A percentile compares a stretch with the other conserved stretches of the same genome.
phyloP scores from a whole-genome alignment of 1,140 invertebrate species.

The Penaeus vannamei region DNA sequence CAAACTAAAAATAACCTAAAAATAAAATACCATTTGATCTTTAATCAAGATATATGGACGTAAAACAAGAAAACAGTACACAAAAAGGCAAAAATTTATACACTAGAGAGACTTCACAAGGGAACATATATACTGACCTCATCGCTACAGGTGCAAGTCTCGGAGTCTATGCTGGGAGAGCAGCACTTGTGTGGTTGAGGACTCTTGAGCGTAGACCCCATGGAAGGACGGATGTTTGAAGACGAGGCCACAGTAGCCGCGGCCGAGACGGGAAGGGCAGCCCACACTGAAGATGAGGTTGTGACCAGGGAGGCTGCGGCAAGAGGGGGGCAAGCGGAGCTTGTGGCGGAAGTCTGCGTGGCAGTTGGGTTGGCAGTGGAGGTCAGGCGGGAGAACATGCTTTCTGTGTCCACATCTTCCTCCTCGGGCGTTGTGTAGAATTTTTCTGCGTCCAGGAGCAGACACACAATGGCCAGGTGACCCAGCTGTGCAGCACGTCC shows the following conservation, averaged over 20 bases:
- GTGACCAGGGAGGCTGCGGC: no score
- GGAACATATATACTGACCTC: constrained; percentile 38
- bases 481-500: constrained; percentile 74
- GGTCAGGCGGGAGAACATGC: constrained; percentile 35
- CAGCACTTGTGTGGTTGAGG: constrained; percentile 64
- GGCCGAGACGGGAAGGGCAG: neutral
- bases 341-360: no score
- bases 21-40: no score
- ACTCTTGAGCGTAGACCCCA: constrained; percentile 38
- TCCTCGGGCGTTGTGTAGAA: constrained; percentile 66
- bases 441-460: constrained; percentile 71
- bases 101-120: neutral
- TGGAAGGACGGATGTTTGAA: constrained; percentile 47
- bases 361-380: neutral
- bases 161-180: constrained; percentile 65
- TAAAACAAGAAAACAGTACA: neutral
- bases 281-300: neutral
- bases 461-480: constrained; percentile 71
- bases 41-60: no score
- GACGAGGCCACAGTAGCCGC: constrained; percentile 21
- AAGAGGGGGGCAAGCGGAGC: no score
- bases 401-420: constrained; percentile 57
- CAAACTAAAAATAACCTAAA: no score
- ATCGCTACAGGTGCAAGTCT: constrained; percentile 65
- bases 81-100: neutral